Evolutionary conservation across 2,888 invertebrate species (phyloP), one percentile per base, ranked within the genome.

Genomic region (Protophormia terraenovae): DNA sequence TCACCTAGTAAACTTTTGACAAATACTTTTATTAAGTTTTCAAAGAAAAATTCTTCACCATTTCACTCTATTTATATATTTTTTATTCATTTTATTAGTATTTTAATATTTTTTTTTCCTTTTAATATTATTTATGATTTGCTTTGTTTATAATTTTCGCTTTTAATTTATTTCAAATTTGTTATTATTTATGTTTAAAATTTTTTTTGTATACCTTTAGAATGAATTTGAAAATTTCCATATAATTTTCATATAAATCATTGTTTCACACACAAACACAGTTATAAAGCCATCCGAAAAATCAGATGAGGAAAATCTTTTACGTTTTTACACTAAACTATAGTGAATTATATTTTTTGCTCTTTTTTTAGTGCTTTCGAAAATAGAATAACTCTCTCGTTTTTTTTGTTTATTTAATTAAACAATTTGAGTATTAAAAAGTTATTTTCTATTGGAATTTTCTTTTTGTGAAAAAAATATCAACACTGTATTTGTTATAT

Each of bases 151-250:
- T 24, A 66, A 75, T 47, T 66, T 67, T 53, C 38, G 29, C 19
- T 45, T 45, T 22, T 32, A 50, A 24, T n/a, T 50, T 62, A 47
- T 62, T 16, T 3, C 16, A 47, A 47, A 16, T 67, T 41, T 55
- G 6, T 38, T 29, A 53, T 45, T 19, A n/a, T 29, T 29, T 41
- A 47, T 16, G 19, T 5, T 47, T 35, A 19, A 3, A 24, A 8
- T 58, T 24, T 38, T 38, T 53, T 50, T 62, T 3, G 14, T 62
- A 60, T 76, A 82, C 76, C 82, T 81, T 85, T 55, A 32, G 64
- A 58, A 50, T 22, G 19, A 32, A 69, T 58, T 78, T 82, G 73
- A 75, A 81, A 79, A 75, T 77, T 41, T 73, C 67, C 72, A 45
- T 22, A 60, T 55, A 69, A 62, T 62, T 67, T 62, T 73, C 45